Base-by-base conservation (phyloP, 1,140 invertebrate genomes). In the Drosophila takahashii region DNA sequence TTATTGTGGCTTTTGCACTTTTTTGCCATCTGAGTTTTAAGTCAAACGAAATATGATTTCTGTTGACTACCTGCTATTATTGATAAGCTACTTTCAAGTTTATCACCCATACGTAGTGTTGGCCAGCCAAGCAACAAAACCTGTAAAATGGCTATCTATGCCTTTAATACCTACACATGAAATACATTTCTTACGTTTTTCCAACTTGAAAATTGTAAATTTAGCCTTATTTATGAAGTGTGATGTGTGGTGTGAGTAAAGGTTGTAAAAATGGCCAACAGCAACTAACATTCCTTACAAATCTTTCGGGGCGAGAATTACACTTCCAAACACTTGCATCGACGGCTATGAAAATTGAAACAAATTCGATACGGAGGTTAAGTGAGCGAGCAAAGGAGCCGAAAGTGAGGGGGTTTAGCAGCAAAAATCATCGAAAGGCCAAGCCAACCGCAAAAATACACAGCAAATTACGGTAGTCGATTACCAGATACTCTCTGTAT, bases 381-480 rank as follows among this genome's bases (percentile, higher is more conserved):
- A 44, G 41, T 22, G 37, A 13, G 26, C 37, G 13, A 32, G 15
- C 16, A 18, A 8, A 37, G 18, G 32, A 15, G 36, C 1, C 27
- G 1, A 34, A 10, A 7, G 16, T 22, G 29, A 32, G 15, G 10
- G 16, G 8, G 5, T 26, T 16, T 29, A 22, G 67, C 53, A 77
- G 62, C 56, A 66, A 74, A 77, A 83, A 83, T 79, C 79, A 83
- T 70, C 56, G 57, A 76, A 64, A 41, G 66, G 47, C 57, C 47
- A 76, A 77, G 79, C 51, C 80, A 59, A 84, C 75, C 60, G 76
- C 76, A 79, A 64, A 83, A 79, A 84, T 84, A 22, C 3, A 42
- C 16, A 16, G 2, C 7, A 69, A 18, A 10, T 0, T n/a, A 42
- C 16, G 18, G 18, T 18, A 18, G 16, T 42, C 41, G 16, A 22